Percentiles rank a stretch among this genome's conserved stretches.
Evolutionary conservation across 2,888 invertebrate species (phyloP).

Genomic region (Dolichomitus sp.): DNA sequence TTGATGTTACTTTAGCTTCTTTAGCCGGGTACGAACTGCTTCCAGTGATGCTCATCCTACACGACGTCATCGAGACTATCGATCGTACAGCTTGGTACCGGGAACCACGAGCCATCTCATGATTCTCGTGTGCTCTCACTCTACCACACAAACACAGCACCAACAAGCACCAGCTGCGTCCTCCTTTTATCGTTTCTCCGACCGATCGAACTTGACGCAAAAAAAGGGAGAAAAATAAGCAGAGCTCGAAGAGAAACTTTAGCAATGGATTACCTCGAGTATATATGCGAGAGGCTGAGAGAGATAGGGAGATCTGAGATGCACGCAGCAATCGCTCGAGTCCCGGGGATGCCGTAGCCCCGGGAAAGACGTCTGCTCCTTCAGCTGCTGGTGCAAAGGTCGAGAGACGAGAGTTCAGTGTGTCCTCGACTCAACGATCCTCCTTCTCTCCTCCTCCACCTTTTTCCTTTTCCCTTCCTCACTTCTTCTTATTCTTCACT

Average conservation of each 20-base stretch:
- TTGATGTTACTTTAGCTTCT: slow-evolving; percentile 30
- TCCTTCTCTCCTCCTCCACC: slow-evolving; percentile 39
- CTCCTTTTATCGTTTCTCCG: slow-evolving; percentile 29
- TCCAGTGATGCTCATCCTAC: slow-evolving; percentile 64
- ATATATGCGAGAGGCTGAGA: neutral
- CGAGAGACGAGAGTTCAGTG: slow-evolving; percentile 63
- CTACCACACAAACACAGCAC: slow-evolving; percentile 9
- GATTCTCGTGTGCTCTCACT: slow-evolving; percentile 30
- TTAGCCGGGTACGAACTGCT: slow-evolving; percentile 20
- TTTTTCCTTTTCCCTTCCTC: slow-evolving; percentile 9
- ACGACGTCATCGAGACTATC: slow-evolving; percentile 25
- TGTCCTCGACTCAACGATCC: slow-evolving; percentile 67
- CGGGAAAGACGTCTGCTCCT: slow-evolving; percentile 37
- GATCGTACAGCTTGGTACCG: slow-evolving; percentile 39
- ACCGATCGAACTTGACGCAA: slow-evolving; percentile 12
- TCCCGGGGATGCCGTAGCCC: slow-evolving; percentile 40
- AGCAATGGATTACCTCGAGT: slow-evolving; percentile 7
- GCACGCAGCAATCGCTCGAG: slow-evolving; percentile 40
- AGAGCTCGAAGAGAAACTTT: slow-evolving; percentile 11
- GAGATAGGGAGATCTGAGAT: slow-evolving; percentile 17
- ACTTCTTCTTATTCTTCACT: slow-evolving; percentile 49
- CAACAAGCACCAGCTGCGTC: slow-evolving; percentile 8
- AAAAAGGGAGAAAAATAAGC: slow-evolving; percentile 17
- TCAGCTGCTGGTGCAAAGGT: slow-evolving; percentile 60
- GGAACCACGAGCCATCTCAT: slow-evolving; percentile 62